Percentiles rank a stretch among this genome's conserved stretches.
Conservation (phyloP, 2,113 vertebrate species). For the Psettodes erumei region DNA sequence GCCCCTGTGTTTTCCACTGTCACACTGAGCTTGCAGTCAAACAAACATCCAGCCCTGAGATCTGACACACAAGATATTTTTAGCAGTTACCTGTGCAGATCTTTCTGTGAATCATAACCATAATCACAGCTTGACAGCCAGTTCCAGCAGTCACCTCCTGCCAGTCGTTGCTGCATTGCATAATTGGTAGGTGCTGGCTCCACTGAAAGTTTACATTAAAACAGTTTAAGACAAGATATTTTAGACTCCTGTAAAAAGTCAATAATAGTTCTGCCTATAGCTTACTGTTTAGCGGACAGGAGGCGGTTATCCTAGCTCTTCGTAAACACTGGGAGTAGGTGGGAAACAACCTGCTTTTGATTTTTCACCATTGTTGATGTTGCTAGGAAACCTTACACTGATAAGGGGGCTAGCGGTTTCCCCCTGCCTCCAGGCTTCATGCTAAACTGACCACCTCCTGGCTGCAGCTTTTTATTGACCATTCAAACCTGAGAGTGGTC, state of each 20-base stretch:
- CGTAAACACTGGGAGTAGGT: no score
- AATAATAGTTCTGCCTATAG: no score
- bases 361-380: no score
- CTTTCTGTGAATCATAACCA: neutral
- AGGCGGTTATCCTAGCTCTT: no score
- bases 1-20: neutral
- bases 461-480: neutral
- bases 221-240: no score
- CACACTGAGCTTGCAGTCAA: neutral
- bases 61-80: slow-evolving; percentile 5
- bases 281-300: no score
- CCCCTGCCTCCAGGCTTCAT: neutral
- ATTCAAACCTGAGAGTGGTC: neutral
- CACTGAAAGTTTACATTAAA: neutral
- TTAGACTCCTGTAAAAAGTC: no score
- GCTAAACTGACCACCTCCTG: neutral
- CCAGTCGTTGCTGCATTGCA: no score
- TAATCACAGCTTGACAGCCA: slow-evolving; percentile 1
- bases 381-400: neutral
- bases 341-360: no score
- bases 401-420: neutral
- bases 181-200: neutral
- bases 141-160: neutral
- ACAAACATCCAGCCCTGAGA: neutral
- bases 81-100: neutral